These are phyloP conservation scores for Melopsittacus undulatus DNA, from an alignment of 2,797 vertebrate species.

Conservation along the genomic window DNA sequence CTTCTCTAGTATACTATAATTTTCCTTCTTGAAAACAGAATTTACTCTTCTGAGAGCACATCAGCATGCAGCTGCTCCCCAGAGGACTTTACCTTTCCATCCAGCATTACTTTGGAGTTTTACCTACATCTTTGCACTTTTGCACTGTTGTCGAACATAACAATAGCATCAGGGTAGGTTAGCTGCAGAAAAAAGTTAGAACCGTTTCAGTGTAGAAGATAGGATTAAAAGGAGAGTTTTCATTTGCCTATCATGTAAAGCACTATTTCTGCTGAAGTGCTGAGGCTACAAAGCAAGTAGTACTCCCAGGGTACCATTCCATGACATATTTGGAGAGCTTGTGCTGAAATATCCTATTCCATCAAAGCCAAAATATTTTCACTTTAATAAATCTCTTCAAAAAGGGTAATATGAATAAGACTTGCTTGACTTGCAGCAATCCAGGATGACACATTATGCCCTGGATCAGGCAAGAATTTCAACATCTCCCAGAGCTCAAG, in stretches of 20 bases:
- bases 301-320: neutral
- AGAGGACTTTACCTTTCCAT: neutral
- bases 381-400: slow-evolving; percentile 6
- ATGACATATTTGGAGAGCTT: neutral
- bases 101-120: neutral
- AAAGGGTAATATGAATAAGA: neutral
- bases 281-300: slow-evolving; percentile 8
- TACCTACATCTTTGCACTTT: neutral
- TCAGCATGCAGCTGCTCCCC: neutral
- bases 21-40: neutral
- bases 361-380: slow-evolving; percentile 31
- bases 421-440: slow-evolving; percentile 32
- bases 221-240: neutral
- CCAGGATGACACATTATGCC: slow-evolving; percentile 1
- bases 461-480: slow-evolving; percentile 14
- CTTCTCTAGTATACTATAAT: neutral
- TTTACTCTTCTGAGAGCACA: rapidly evolving
- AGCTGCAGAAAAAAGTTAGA: neutral
- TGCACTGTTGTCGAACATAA: neutral
- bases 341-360: slow-evolving; percentile 1
- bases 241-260: neutral
- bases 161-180: neutral
- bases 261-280: neutral
- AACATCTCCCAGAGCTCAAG: slow-evolving; percentile 35
- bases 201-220: neutral